These are phyloP conservation scores for Wiebesia pumilae DNA, from an alignment of 1,140 invertebrate genomes.

Conservation along the genomic window DNA sequence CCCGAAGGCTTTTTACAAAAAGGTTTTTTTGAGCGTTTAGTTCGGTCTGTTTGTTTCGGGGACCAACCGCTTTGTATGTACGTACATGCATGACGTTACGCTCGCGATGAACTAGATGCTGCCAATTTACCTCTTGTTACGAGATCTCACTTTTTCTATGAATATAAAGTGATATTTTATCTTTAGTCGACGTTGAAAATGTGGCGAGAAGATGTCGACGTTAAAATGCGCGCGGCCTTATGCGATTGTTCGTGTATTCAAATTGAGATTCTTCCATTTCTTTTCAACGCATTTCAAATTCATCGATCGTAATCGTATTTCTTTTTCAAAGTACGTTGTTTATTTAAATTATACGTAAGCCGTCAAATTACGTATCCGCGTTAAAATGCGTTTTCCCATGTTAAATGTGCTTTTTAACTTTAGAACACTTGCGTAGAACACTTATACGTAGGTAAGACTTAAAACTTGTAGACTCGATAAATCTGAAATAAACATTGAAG, in stretches of 20 bases:
- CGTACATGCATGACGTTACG: not conserved
- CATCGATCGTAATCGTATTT: not conserved
- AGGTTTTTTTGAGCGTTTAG: not conserved
- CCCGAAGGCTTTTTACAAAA: not conserved
- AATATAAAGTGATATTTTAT: constrained; percentile 4
- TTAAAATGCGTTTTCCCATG: too few species aligned
- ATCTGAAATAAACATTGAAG: too few species aligned
- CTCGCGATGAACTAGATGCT: not conserved
- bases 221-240: not conserved
- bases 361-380: not conserved
- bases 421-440: too few species aligned
- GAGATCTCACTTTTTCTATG: not conserved
- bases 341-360: not conserved
- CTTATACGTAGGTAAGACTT: too few species aligned
- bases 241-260: not conserved
- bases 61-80: not conserved
- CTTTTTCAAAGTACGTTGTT: not conserved
- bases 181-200: not conserved
- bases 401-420: too few species aligned
- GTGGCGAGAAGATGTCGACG: not conserved
- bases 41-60: not conserved
- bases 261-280: not conserved
- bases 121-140: not conserved
- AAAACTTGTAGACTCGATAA: too few species aligned
- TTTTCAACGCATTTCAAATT: not conserved